Evolutionary conservation across 2,888 invertebrate species (phyloP), one percentile per base, ranked within the genome.

Genomic region (Sisyra nigra): DNA sequence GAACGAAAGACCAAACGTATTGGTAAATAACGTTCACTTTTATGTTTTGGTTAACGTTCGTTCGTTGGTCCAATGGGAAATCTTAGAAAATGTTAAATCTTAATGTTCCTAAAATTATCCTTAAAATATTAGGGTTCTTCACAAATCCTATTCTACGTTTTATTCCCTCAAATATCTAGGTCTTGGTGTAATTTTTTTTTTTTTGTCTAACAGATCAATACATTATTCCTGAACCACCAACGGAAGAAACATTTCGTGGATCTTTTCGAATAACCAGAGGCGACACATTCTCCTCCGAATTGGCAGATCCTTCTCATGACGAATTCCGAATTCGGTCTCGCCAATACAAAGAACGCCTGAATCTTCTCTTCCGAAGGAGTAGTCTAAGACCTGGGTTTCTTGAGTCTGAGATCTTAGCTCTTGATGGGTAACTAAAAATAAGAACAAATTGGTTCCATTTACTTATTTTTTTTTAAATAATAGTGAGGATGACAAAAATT

Each of bases 161-260:
- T n/a, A n/a, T n/a, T n/a, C n/a, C n/a, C n/a, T n/a, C n/a, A n/a
- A n/a, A n/a, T n/a, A n/a, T n/a, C n/a, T n/a, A n/a, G n/a, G n/a
- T n/a, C n/a, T n/a, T n/a, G n/a, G n/a, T n/a, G n/a, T n/a, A n/a
- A n/a, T n/a, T n/a, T n/a, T n/a, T n/a, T n/a, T n/a, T n/a, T n/a
- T n/a, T n/a, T n/a, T n/a, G n/a, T n/a, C n/a, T n/a, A n/a, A n/a
- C n/a, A 84, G 84, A 82, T 57, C 76, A 80, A 61, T 81, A 80
- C 62, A 71, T 82, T 53, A 70, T 76, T 48, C 69, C 76, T 38
- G 76, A 80, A 53, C 77, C 80, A 35, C 67, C 80, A 41, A 79
- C 80, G 54, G 84, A 86, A 58, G 80, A 85, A 60, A 73, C 85
- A 45, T 91, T 86, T 64, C 72, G 86, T 48, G 89, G 82, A 33